These are phyloP conservation scores for Argyrosomus japonicus DNA, from an alignment of 2,113 vertebrate genomes.

Conservation along the genomic window DNA sequence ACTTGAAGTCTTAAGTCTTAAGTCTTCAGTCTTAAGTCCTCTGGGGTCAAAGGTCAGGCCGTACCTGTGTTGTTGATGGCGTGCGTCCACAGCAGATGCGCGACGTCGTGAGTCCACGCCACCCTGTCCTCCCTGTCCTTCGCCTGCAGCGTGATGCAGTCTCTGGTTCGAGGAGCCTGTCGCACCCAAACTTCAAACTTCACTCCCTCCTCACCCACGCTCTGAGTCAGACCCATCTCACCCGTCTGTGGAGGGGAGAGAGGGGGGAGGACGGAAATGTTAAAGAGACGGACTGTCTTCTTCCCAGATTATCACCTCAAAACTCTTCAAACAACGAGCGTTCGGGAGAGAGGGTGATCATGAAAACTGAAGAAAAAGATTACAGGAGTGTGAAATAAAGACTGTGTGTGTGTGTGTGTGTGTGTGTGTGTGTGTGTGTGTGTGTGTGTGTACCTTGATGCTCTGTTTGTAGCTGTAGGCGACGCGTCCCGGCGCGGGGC, in stretches of 20 bases:
- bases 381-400: background rate
- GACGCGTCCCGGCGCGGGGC: constrained; percentile 79
- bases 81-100: constrained; percentile 92
- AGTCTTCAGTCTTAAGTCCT: background rate
- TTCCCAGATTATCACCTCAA: background rate
- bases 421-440: constrained; percentile 13
- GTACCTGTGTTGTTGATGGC: constrained; percentile 91
- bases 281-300: background rate
- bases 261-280: accelerated
- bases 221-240: constrained; percentile 94
- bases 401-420: background rate
- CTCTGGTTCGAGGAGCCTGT: constrained; percentile 83
- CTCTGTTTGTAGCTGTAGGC: constrained; percentile 87
- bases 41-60: constrained; percentile 25
- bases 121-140: constrained; percentile 79
- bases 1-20: background rate
- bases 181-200: constrained; percentile 93
- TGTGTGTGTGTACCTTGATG: constrained; percentile 81
- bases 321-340: constrained; percentile 10
- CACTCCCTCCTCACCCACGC: constrained; percentile 88
- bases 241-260: constrained; percentile 81
- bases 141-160: constrained; percentile 89
- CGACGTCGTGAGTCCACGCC: constrained; percentile 89
- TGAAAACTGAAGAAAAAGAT: background rate
- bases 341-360: background rate